Percentiles rank a stretch among this genome's conserved stretches.
Evolutionary conservation across 2,113 vertebrate species (phyloP).

Genomic region (Pipa parva): DNA sequence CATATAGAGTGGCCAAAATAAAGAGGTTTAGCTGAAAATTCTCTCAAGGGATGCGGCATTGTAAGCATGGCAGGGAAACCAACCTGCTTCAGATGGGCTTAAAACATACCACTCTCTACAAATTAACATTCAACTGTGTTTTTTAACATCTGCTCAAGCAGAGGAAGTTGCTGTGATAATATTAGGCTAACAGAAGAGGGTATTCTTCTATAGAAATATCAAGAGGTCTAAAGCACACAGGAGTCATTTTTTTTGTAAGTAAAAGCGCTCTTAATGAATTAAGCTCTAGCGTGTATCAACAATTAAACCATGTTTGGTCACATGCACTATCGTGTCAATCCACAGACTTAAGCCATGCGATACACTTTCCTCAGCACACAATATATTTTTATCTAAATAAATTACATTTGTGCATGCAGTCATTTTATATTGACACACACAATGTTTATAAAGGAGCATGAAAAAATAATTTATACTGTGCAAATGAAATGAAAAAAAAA

Average conservation of each 20-base stretch:
- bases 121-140: constrained; percentile 95
- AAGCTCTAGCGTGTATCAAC: constrained; percentile 8
- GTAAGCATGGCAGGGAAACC: constrained; percentile 68
- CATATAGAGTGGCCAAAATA: constrained; percentile 84
- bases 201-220: constrained; percentile 44
- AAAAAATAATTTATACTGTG: too few species aligned
- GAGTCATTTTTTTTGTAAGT: constrained; percentile 36
- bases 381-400: too few species aligned
- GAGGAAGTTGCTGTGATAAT: constrained; percentile 53
- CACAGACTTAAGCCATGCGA: neutral
- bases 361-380: too few species aligned
- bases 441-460: too few species aligned
- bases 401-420: too few species aligned
- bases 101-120: constrained; percentile 78
- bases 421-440: too few species aligned
- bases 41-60: constrained; percentile 83
- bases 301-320: constrained; percentile 4
- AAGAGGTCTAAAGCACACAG: constrained; percentile 43
- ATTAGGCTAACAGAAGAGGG: constrained; percentile 46
- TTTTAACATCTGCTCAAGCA: constrained; percentile 90
- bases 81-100: constrained; percentile 83
- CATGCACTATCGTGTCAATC: constrained; percentile 31
- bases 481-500: too few species aligned
- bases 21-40: constrained; percentile 89
- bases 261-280: constrained; percentile 16